A percentile compares a stretch with the other conserved stretches of the same genome.
Evolutionary conservation across 2,113 vertebrate genomes (phyloP).

Genomic region (Sturnus vulgaris): DNA sequence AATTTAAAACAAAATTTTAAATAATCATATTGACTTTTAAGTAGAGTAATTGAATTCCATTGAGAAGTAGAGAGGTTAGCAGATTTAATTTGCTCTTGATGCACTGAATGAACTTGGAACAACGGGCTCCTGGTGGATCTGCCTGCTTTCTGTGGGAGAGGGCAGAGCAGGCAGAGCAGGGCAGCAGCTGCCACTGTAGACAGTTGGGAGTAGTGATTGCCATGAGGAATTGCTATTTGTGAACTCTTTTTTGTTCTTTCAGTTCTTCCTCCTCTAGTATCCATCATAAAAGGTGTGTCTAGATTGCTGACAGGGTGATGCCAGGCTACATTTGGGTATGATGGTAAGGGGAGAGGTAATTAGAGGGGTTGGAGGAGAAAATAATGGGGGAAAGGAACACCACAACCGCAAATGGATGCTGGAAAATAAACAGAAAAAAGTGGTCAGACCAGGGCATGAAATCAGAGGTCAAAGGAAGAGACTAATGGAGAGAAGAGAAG

Average conservation of each 20-base stretch:
- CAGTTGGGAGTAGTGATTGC: not conserved
- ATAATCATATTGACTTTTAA: not conserved
- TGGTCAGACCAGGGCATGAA: not conserved
- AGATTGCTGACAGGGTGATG: not conserved
- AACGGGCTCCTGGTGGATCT: not conserved
- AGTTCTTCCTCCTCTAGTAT: not conserved
- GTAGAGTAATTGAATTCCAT: not conserved
- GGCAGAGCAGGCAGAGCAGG: not conserved
- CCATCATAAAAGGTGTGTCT: not conserved
- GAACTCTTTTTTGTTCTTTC: not conserved
- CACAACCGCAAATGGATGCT: not conserved
- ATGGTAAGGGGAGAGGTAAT: not conserved
- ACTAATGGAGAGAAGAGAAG: not conserved
- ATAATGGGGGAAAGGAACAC: not conserved
- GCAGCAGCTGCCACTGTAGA: not conserved
- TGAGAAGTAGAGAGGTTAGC: not conserved
- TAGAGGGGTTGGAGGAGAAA: not conserved
- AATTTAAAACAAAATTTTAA: conserved; percentile 34
- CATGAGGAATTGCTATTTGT: not conserved
- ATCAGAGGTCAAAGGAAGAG: not conserved
- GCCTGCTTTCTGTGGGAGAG: not conserved
- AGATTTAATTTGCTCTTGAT: not conserved
- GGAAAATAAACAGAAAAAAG: not conserved
- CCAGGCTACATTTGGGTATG: not conserved
- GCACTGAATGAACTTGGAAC: not conserved